Evolutionary conservation across 2,888 invertebrate genomes (phyloP), one percentile per base, ranked within the genome.

Genomic region (Synanthedon myopaeformis): DNA sequence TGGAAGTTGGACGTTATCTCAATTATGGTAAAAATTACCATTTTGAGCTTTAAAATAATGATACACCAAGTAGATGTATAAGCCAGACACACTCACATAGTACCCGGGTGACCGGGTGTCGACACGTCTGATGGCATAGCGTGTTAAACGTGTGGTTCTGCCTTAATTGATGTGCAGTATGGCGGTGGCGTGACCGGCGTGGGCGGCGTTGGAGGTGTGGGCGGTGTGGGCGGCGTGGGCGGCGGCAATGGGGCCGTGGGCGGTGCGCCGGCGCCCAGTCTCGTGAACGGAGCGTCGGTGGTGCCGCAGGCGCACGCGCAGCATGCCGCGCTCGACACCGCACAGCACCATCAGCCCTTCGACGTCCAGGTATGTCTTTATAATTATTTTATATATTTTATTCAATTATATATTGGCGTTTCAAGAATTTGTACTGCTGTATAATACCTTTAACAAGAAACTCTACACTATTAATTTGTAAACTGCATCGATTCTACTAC

Each of bases 321-420:
- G 14, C 49, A 49, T 12, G 17, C 76, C 86, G 82, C 86, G 77
- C 88, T 79, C 6, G 84, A 84, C 72, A 68, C 82, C 68, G 61
- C 87, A 75, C 89, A 90, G 70, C 92, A 92, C 68, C 92, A 91
- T 66, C 92, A 92, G 73, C 92, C 92, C 72, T 94, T 92, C 79
- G 94, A 94, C 81, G 92, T 94, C 70, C 94, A 94, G 93, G 93
- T 94, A 67, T 79, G 91, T 82, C n/a, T 13, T 10, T 45, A 45
- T 14, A 1, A 23, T 23, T 5, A 23, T 5, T 23, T 23, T 23
- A 23, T 23, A 23, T 23, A 23, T 5, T 23, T 23, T 23, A 23
- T 5, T 5, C 23, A 23, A 23, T 23, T 23, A 23, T 23, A 5
- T 23, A 23, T 23, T 23, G 4, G 4, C 19, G 19, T 0, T 23